Evolutionary conservation across 1,140 invertebrate genomes (phyloP).

Genomic region (Bombus difficillimus): DNA sequence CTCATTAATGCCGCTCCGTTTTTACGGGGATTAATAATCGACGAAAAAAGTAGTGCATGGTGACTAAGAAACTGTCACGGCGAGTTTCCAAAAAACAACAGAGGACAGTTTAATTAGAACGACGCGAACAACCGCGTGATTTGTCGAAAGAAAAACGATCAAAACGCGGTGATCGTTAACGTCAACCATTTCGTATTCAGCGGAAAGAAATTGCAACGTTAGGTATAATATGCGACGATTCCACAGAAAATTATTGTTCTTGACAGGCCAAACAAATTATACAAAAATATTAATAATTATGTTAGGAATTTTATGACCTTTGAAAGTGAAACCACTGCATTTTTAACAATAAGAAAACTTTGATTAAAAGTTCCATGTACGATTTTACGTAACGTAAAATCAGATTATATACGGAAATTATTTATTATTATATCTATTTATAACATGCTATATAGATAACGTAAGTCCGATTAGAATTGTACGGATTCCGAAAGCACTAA

Average conservation of each 20-base stretch:
- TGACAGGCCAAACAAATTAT: not conserved
- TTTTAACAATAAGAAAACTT: too few relatives aligned
- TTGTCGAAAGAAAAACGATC: not conserved
- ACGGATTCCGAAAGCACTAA: not conserved
- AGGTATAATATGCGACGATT: not conserved
- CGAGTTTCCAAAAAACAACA: not conserved
- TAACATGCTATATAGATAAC: not conserved
- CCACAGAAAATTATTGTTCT: conserved; percentile 15
- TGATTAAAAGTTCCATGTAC: too few relatives aligned
- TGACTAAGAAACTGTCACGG: not conserved
- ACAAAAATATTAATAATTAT: not conserved
- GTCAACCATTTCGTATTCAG: conserved; percentile 13
- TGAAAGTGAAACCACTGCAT: not conserved
- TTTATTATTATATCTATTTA: too few relatives aligned
- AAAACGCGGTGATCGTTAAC: conserved; percentile 33
- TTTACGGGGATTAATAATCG: not conserved
- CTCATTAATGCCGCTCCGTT: not conserved
- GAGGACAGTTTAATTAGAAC: conserved; percentile 17
- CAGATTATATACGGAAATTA: too few relatives aligned
- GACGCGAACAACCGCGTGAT: not conserved
- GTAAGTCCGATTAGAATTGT: not conserved
- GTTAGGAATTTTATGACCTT: not conserved
- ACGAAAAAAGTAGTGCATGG: not conserved
- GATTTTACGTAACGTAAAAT: too few relatives aligned
- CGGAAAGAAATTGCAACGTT: conserved; percentile 8